A percentile compares a stretch with the other conserved stretches of the same genome.
Evolutionary conservation across 2,888 invertebrate species (phyloP).

Genomic region (Eudemis profundana): DNA sequence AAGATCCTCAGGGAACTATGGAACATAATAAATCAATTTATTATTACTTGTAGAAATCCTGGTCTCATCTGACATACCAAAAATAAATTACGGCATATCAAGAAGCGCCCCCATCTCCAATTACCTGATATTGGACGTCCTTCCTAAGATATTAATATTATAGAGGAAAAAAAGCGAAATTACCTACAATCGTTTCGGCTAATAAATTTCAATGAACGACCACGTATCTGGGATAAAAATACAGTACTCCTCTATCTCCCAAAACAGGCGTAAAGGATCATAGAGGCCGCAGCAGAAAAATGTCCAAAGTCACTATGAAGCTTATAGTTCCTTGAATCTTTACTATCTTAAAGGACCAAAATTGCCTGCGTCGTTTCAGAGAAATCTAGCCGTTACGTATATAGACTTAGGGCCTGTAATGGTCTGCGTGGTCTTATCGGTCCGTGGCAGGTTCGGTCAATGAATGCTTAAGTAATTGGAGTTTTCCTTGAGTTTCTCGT

Average conservation of each 20-base stretch:
- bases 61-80: no score
- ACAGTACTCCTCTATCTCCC: conserved; percentile 3
- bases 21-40: no score
- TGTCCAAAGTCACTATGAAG: background rate
- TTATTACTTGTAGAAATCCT: no score
- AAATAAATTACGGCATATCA: conserved; percentile 15
- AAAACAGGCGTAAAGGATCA: background rate
- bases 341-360: conserved; percentile 3
- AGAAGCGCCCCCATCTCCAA: background rate
- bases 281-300: background rate
- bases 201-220: conserved; percentile 29
- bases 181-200: background rate
- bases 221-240: conserved; percentile 6
- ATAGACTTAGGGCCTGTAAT: conserved; percentile 24
- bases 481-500: conserved; percentile 32
- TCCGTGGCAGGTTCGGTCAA: conserved; percentile 35
- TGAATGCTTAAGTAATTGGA: conserved; percentile 37
- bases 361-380: background rate
- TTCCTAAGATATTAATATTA: conserved; percentile 19
- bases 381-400: conserved; percentile 3
- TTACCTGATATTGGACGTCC: conserved; percentile 12
- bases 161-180: conserved; percentile 19
- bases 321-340: background rate
- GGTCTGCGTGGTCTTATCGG: conserved; percentile 24
- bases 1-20: no score